Evolutionary conservation across 2,113 vertebrate species (phyloP).

Genomic region (Chrysemys picta): DNA sequence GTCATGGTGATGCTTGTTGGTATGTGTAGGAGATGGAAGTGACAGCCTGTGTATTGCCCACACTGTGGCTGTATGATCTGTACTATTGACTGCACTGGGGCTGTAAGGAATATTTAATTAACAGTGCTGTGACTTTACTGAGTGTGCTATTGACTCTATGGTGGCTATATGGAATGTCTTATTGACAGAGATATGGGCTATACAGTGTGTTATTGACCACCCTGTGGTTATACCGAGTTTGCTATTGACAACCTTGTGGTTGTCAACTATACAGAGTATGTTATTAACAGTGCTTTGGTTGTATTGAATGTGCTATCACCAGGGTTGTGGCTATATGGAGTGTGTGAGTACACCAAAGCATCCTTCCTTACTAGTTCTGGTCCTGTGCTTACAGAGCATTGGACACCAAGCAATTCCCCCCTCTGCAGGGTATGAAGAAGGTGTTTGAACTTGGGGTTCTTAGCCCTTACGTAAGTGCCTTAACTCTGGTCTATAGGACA

Average conservation of each 20-base stretch:
- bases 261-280: neutral
- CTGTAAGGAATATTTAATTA: neutral
- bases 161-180: neutral
- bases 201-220: neutral
- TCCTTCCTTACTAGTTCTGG: neutral
- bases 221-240: neutral
- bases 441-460: neutral
- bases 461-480: neutral
- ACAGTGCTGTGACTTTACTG: neutral
- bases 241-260: neutral
- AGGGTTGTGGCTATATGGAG: rapidly evolving
- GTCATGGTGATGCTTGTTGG: neutral
- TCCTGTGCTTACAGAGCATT: neutral
- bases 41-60: neutral
- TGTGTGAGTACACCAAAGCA: neutral
- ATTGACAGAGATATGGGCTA: neutral
- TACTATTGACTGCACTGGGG: too few species aligned
- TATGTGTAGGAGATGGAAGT: neutral
- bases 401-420: neutral
- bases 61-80: neutral
- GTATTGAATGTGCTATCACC: neutral
- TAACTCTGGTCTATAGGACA: neutral
- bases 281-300: neutral
- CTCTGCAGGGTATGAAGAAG: neutral
- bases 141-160: neutral